Evolutionary conservation across 2,113 vertebrate genomes (phyloP).

Genomic region (Cheilinus undulatus): DNA sequence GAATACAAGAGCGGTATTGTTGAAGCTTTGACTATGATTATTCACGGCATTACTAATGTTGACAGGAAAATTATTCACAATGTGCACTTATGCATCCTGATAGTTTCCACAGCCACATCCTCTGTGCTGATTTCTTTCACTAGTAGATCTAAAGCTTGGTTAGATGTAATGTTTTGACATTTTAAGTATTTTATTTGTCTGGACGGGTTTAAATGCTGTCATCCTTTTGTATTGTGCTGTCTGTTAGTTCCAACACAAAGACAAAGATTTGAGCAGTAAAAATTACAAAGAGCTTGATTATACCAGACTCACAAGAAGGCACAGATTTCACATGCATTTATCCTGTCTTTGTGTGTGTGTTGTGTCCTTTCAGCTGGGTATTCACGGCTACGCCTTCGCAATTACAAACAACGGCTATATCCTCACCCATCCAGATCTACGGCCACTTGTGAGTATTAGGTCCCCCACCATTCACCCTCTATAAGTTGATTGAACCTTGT

Average conservation of each 20-base stretch:
- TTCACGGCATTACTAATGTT: conserved; percentile 30
- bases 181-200: conserved; percentile 73
- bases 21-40: conserved; percentile 34
- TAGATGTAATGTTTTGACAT: conserved; percentile 35
- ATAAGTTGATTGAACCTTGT: conserved; percentile 28
- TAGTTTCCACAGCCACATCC: not conserved
- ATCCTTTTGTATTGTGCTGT: conserved; percentile 66
- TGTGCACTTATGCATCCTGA: conserved; percentile 24
- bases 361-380: conserved; percentile 89
- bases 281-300: conserved; percentile 73
- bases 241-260: conserved; percentile 53
- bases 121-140: conserved; percentile 21
- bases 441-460: conserved; percentile 91
- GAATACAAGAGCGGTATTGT: conserved; percentile 31
- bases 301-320: conserved; percentile 44
- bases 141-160: conserved; percentile 12
- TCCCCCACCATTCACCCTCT: conserved; percentile 1
- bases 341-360: conserved; percentile 30
- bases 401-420: conserved; percentile 99
- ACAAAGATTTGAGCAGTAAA: conserved; percentile 31
- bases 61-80: conserved; percentile 52
- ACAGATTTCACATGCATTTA: conserved; percentile 51
- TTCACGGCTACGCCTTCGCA: conserved; percentile 98
- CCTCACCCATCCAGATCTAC: conserved; percentile 96
- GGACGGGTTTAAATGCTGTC: conserved; percentile 63